Percentiles rank a stretch among this genome's conserved stretches.
These are phyloP conservation scores for Nanorana parkeri DNA, from an alignment of 2,113 vertebrate species.

Conservation along the genomic window DNA sequence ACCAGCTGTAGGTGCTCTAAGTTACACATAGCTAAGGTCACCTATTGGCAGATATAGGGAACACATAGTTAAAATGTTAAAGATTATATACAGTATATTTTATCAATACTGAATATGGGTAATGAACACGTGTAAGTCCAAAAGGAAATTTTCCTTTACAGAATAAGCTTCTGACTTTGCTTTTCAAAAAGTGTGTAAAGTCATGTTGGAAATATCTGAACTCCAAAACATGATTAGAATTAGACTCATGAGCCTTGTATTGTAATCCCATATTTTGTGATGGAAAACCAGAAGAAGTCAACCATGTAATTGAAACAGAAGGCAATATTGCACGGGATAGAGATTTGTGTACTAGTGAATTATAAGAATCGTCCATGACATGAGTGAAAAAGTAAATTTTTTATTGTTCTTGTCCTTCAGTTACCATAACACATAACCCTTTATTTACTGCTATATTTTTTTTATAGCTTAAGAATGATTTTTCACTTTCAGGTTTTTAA, in stretches of 20 bases:
- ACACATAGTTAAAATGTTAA: no score
- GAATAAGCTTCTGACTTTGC: no score
- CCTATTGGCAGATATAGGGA: no score
- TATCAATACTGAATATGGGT: no score
- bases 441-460: background rate
- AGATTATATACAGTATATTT: no score
- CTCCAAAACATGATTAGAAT: constrained; percentile 28
- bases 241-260: constrained; percentile 23
- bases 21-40: no score
- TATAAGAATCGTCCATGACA: constrained; percentile 26
- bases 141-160: no score
- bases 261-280: constrained; percentile 13
- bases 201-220: background rate
- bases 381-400: constrained; percentile 14
- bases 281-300: constrained; percentile 16
- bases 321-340: constrained; percentile 28
- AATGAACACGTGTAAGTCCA: no score
- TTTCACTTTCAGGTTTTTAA: no score
- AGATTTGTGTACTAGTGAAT: constrained; percentile 13
- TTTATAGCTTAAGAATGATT: background rate
- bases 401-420: constrained; percentile 8
- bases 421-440: background rate
- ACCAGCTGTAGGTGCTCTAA: no score
- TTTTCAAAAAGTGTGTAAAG: background rate
- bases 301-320: constrained; percentile 49